Base-by-base conservation (phyloP, 2,113 vertebrate genomes). In the Takifugu flavidus region DNA sequence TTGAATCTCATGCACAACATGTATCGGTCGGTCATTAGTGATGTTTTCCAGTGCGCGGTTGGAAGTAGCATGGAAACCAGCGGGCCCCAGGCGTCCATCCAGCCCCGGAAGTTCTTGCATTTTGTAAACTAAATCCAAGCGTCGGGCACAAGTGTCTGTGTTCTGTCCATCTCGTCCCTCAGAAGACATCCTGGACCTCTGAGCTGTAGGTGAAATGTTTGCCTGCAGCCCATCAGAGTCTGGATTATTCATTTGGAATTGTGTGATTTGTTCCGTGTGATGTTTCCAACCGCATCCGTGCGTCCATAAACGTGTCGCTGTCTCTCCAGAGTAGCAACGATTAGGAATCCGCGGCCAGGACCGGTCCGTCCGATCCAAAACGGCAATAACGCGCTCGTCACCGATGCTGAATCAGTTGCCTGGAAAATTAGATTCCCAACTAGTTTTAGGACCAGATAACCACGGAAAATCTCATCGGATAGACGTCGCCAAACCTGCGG, bases 271-370 rank as follows among this genome's bases (percentile, higher is more conserved):
- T 42, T 12, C 53, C 53, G 51, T 66, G 44, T 57, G 26, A 62
- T 62, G 44, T 54, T 65, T 62, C 54, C 26, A 47, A 34, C 29
- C 26, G 13, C 46, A 51, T 47, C 45, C 45, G n/a, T 47, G 15
- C 45, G 43, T 50, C 8, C 5, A 54, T 39, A 56, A 49, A 49
- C 8, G 13, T 59, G 26, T 67, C 56, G 54, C 59, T 57, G 54
- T 68, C 58, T 66, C 31, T 55, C 27, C 49, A 68, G 43, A 65
- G 62, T 55, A 77, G 59, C 63, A 65, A 53, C 62, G 47, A 54
- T 54, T 53, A 55, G 39, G 56, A 49, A 11, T 7, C 3, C 50
- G 56, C 4, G 25, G 45, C 44, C 42, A 52, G 63, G 61, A 62
- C 43, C 47, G 13, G 6, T 10, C 7, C 11, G 7, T 43, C 25